phyloP scores from a whole-genome alignment of 2,113 vertebrate genomes.

The Loxodonta africana region DNA sequence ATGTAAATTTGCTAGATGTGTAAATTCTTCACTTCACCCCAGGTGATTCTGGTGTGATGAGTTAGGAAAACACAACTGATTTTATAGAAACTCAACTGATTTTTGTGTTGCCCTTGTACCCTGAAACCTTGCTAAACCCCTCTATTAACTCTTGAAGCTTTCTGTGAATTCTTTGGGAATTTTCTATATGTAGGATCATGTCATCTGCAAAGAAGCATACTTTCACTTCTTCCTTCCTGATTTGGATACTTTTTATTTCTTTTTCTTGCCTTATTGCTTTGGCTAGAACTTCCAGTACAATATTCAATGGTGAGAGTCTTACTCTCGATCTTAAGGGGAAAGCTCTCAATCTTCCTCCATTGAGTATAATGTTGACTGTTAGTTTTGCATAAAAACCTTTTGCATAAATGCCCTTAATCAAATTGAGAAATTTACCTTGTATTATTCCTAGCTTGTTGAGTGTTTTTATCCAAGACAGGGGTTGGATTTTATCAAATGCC shows the following conservation, averaged over 20 bases:
- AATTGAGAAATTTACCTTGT: background rate
- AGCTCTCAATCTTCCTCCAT: background rate
- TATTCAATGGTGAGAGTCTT: background rate
- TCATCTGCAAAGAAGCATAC: too few species aligned
- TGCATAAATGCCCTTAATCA: background rate
- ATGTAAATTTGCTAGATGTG: background rate
- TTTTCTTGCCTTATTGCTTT: too few species aligned
- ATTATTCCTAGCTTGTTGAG: background rate
- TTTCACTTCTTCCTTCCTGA: too few species aligned
- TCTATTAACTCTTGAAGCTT: too few species aligned
- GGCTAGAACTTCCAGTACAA: too few species aligned
- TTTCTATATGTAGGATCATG: too few species aligned
- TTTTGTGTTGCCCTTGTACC: too few species aligned
- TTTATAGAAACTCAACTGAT: too few species aligned
- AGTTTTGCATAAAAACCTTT: background rate
- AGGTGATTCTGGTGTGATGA: background rate
- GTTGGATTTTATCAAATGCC: background rate
- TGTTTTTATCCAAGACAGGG: background rate
- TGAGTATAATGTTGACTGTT: background rate
- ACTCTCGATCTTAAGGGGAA: background rate
- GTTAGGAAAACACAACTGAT: too few species aligned
- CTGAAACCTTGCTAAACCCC: too few species aligned
- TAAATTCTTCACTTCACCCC: background rate
- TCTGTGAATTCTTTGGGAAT: too few species aligned
- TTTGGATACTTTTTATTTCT: too few species aligned